phyloP scores from a whole-genome alignment of 2,797 vertebrate species.

The Arrhamphus sclerolepis region DNA sequence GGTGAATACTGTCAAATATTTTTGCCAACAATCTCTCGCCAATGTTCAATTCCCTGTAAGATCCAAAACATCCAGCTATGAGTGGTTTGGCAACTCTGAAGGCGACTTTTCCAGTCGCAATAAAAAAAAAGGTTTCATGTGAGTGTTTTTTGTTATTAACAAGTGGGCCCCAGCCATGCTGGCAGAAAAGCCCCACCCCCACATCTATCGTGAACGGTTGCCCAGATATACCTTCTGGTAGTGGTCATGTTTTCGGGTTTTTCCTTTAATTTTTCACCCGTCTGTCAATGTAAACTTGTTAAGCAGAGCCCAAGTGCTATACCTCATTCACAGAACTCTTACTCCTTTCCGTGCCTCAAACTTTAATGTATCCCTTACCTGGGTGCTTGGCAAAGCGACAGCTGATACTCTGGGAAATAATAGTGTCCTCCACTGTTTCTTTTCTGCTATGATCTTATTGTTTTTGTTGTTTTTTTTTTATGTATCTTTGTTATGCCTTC shows the following conservation, averaged over 20 bases:
- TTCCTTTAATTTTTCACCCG: neutral
- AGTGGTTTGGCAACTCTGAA: too few species aligned
- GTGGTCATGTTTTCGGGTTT: neutral
- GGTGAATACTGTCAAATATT: too few species aligned
- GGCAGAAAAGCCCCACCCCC: too few species aligned
- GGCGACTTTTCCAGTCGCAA: too few species aligned
- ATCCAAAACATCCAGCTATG: too few species aligned
- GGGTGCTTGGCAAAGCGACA: conserved; percentile 69
- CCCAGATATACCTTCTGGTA: neutral
- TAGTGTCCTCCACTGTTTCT: conserved; percentile 51
- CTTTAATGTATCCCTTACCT: conserved; percentile 64
- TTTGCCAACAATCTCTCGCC: too few species aligned
- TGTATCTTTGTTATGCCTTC: conserved; percentile 48
- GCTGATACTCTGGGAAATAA: conserved; percentile 80
- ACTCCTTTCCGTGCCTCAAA: conserved; percentile 78
- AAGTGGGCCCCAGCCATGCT: neutral
- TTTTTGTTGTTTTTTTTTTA: conserved; percentile 41
- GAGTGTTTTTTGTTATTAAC: too few species aligned
- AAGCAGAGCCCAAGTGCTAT: conserved; percentile 65
- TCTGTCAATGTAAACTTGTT: conserved; percentile 54
- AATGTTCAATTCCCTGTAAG: too few species aligned
- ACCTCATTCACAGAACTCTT: conserved; percentile 80
- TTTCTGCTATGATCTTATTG: conserved; percentile 44
- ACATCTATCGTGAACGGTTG: too few species aligned
- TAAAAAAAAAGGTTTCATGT: too few species aligned